Base-by-base conservation (phyloP, 2,113 vertebrate genomes). In the Rhinogobius similis region DNA sequence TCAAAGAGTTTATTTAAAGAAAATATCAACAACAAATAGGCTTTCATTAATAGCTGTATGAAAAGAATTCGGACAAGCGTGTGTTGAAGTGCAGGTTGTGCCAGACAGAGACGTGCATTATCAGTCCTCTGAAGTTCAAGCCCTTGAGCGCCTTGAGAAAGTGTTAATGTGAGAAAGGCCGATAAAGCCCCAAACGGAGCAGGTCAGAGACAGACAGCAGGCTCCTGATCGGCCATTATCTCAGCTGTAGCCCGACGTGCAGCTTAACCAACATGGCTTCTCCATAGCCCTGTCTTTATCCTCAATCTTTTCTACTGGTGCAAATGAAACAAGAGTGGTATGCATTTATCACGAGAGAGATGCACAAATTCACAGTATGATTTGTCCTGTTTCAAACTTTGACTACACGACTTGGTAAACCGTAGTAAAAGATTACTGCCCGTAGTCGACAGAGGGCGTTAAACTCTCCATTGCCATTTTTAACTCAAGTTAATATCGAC, bases 251-350 rank as follows among this genome's bases (percentile, higher is more conserved):
- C 71, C 87, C 53, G 84, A 86, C 80, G 88, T 87, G 29, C 79
- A 82, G 88, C 88, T 89, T 80, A 86, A 87, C 82, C 84, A 89
- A 91, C 89, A 91, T 90, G 90, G 89, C 87, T 88, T 78, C 86
- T 88, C 79, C 68, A 36, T 61, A 67, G 55, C 24, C 76, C 55
- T 65, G 46, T 69, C 65, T 55, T 55, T 55, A 55, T 55, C 52
- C 23, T 4, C 4, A n/a, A 23, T 24, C 67, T 81, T 84, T 65
- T 79, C 56, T 73, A 72, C 16, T 21, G 41, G 52, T 43, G 64
- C 20, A 24, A 16, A 65, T 7, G 20, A 18, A 10, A 1, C 1
- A 20, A 13, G 23, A 55, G 12, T 5, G 4, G 5, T 29, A 18
- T 26, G 43, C 27, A 68, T 20, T 12, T 21, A 12, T 32, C 46